phyloP scores from a whole-genome alignment of 2,797 vertebrate genomes.

The Anas flavirostris region DNA sequence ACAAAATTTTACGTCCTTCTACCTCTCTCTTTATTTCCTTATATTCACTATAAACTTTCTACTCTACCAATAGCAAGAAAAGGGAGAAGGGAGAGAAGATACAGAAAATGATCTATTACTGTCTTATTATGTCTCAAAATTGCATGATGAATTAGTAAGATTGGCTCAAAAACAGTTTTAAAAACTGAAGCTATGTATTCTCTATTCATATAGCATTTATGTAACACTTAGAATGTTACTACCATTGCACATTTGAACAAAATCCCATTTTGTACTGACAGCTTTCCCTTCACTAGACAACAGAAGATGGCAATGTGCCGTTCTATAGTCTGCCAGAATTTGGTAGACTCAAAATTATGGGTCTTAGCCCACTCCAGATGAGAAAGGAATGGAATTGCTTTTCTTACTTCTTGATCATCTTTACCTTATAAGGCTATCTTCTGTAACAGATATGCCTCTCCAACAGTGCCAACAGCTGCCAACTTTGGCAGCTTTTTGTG shows the following conservation, averaged over 20 bases:
- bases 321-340: background rate
- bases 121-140: background rate
- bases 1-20: background rate
- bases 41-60: background rate
- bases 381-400: background rate
- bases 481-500: background rate
- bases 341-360: background rate
- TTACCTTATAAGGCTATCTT: background rate
- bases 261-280: conserved; percentile 13
- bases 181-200: background rate
- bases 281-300: background rate
- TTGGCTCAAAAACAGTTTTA: background rate
- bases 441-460: background rate
- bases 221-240: background rate
- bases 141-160: background rate
- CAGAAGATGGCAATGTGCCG: background rate
- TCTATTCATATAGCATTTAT: background rate
- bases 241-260: background rate
- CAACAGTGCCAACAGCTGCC: background rate
- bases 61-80: background rate
- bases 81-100: background rate
- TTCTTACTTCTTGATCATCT: background rate
- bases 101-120: background rate
- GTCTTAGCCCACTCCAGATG: background rate
- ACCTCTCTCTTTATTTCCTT: background rate